Evolutionary conservation across 2,888 invertebrate species (phyloP).

Genomic region (Antheraea assamensis): DNA sequence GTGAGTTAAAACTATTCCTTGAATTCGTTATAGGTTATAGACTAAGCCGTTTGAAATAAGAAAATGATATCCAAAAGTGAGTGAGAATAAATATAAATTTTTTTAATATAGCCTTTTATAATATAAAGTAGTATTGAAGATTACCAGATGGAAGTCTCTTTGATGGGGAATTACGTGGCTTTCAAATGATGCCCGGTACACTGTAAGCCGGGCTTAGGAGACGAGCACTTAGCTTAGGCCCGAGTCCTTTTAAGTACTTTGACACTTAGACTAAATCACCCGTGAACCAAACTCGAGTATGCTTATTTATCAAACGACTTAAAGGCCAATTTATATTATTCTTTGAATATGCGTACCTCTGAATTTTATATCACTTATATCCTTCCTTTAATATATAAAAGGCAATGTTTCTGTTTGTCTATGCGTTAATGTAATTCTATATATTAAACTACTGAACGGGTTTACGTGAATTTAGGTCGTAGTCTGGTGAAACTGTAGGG

Average conservation of each 20-base stretch:
- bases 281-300: neutral
- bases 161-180: slow-evolving; percentile 16
- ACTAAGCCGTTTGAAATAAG: too few species aligned
- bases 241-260: slow-evolving; percentile 6
- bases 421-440: too few species aligned
- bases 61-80: neutral
- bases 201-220: slow-evolving; percentile 10
- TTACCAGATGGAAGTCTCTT: slow-evolving; percentile 16
- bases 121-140: neutral
- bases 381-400: too few species aligned
- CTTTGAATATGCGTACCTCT: neutral
- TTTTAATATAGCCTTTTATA: neutral
- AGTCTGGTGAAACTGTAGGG: too few species aligned
- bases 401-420: too few species aligned
- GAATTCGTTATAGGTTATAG: too few species aligned
- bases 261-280: neutral
- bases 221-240: slow-evolving; percentile 6
- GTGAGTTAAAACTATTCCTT: neutral
- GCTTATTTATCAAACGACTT: neutral
- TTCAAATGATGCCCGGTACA: slow-evolving; percentile 19
- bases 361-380: neutral
- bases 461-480: too few species aligned
- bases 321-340: neutral
- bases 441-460: too few species aligned
- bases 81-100: neutral